Conservation (phyloP, 2,797 vertebrate species). For the Podarcis siculus region DNA sequence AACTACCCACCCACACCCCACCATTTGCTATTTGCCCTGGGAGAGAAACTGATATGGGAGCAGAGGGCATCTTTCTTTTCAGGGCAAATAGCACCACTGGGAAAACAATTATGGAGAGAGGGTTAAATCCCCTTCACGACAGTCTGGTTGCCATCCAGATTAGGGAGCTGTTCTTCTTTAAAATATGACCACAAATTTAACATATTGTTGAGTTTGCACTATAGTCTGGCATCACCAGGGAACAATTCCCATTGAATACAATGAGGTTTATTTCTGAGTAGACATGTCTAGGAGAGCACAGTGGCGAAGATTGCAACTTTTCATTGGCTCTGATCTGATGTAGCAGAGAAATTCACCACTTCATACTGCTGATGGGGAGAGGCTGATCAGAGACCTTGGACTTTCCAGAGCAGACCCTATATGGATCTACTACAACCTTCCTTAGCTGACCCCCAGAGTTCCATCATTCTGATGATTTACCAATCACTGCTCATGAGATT, state of each 20-base stretch:
- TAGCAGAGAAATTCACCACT: not conserved
- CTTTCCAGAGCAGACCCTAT: no score
- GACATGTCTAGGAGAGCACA: not conserved
- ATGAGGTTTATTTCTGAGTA: no score
- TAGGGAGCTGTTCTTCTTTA: not conserved
- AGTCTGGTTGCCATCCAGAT: not conserved
- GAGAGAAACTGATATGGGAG: not conserved
- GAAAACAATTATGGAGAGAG: not conserved
- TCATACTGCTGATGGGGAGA: not conserved
- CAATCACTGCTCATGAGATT: not conserved
- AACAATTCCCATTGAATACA: no score
- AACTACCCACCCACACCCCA: no score
- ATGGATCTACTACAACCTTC: not conserved
- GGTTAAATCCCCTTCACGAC: not conserved
- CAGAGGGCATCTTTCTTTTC: not conserved
- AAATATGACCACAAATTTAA: not conserved
- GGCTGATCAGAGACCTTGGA: not conserved
- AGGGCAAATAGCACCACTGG: not conserved
- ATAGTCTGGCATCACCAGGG: no score
- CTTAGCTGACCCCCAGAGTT: not conserved
- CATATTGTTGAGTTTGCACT: no score
- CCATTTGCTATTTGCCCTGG: not conserved
- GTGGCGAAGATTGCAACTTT: not conserved
- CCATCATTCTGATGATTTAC: not conserved
- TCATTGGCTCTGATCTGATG: not conserved